Evolutionary conservation across 2,888 invertebrate species (phyloP).

Genomic region (Arenicola marina): DNA sequence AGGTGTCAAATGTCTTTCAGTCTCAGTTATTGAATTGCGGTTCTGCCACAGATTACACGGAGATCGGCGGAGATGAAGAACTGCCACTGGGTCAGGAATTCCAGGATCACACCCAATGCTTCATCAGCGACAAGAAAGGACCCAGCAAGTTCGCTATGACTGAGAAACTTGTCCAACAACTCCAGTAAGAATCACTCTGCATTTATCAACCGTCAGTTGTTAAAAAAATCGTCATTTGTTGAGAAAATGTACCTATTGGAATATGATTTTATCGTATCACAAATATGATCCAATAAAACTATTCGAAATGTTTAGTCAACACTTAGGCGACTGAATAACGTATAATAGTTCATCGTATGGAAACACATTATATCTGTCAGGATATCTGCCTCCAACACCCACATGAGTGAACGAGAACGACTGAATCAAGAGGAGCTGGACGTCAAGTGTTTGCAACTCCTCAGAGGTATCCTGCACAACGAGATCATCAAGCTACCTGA

Average conservation of each 20-base stretch:
- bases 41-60: conserved; percentile 48
- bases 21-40: not conserved
- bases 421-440: conserved; percentile 53
- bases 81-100: conserved; percentile 55
- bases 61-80: conserved; percentile 56
- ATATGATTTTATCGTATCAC: too few species aligned
- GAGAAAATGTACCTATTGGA: too few species aligned
- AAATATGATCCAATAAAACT: too few species aligned
- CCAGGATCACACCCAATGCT: conserved; percentile 50
- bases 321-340: too few species aligned
- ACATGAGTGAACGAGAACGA: conserved; percentile 49
- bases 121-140: too few species aligned
- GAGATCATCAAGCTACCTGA: conserved; percentile 54
- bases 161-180: conserved; percentile 50
- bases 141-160: conserved; percentile 42
- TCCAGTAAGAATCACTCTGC: conserved; percentile 42
- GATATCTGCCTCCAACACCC: conserved; percentile 46
- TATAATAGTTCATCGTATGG: too few species aligned
- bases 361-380: too few species aligned
- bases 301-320: too few species aligned
- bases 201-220: too few species aligned
- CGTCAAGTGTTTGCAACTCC: conserved; percentile 56
- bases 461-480: conserved; percentile 56
- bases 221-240: too few species aligned
- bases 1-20: too few species aligned